Evolutionary conservation across 2,113 vertebrate genomes (phyloP).

Genomic region (Peromyscus leucopus): DNA sequence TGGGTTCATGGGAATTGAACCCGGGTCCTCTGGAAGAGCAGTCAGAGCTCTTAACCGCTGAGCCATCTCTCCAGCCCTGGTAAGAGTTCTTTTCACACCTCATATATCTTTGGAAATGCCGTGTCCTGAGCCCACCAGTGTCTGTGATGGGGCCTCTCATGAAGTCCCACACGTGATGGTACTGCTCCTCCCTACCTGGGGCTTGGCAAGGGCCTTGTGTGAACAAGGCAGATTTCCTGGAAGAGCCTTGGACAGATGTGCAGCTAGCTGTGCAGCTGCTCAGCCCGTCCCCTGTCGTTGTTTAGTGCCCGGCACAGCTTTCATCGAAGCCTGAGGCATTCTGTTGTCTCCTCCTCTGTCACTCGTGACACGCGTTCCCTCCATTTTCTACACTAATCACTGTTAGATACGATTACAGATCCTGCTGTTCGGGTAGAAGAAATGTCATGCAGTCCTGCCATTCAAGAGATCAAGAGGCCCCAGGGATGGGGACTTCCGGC

Average conservation of each 20-base stretch:
- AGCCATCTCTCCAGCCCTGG: not conserved
- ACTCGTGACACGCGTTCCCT: not conserved
- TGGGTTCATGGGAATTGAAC: not conserved
- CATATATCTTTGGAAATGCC: not conserved
- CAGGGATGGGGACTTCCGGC: not conserved
- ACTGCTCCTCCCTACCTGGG: not conserved
- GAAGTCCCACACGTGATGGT: no score
- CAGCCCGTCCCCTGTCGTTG: not conserved
- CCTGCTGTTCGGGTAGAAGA: not conserved
- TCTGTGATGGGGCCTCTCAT: not conserved
- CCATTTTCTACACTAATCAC: not conserved
- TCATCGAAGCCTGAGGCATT: not conserved
- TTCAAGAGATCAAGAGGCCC: not conserved
- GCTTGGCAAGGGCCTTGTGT: not conserved
- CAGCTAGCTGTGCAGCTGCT: not conserved
- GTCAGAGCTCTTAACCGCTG: not conserved
- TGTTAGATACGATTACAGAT: not conserved
- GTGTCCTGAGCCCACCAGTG: not conserved
- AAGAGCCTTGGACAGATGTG: not conserved
- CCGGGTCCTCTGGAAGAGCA: not conserved
- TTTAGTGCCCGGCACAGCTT: not conserved
- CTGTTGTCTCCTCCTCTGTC: conserved; percentile 20
- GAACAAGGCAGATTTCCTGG: not conserved
- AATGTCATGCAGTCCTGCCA: not conserved
- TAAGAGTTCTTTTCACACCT: not conserved